A percentile compares a stretch with the other conserved stretches of the same genome.
phyloP scores from a whole-genome alignment of 2,113 vertebrate species.

The Lepisosteus osseus region DNA sequence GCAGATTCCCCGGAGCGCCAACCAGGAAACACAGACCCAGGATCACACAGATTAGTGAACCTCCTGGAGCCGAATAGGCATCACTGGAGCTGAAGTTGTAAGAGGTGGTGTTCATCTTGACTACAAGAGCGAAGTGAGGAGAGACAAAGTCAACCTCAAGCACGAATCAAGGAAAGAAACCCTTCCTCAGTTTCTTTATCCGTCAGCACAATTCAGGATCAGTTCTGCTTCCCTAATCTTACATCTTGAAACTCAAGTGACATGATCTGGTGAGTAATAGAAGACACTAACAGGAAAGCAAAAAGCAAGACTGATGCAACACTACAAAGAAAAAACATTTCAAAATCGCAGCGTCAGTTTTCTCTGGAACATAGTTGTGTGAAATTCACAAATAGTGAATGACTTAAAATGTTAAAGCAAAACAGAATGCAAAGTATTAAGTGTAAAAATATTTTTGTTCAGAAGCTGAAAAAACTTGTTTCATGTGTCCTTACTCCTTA shows the following conservation, averaged over 20 bases:
- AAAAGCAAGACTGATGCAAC: too few relatives aligned
- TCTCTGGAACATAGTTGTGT: too few relatives aligned
- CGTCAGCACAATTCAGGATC: not conserved
- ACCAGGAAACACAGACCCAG: constrained; percentile 60
- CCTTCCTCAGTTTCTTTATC: not conserved
- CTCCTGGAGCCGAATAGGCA: constrained; percentile 33
- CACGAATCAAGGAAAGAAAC: too few relatives aligned
- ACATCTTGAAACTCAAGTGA: not conserved
- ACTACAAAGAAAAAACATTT: too few relatives aligned
- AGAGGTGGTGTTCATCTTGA: not conserved
- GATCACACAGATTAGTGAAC: constrained; percentile 54
- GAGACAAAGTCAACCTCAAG: not conserved
- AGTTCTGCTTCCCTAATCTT: constrained; percentile 15
- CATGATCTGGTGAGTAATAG: not conserved
- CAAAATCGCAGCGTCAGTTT: too few relatives aligned
- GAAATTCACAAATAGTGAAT: too few relatives aligned
- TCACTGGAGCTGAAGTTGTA: not conserved
- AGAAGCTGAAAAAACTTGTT: too few relatives aligned
- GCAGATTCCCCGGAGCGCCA: constrained; percentile 63
- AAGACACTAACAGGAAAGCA: not conserved
- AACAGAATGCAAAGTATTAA: too few relatives aligned
- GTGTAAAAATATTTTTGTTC: too few relatives aligned
- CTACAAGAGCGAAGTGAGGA: not conserved
- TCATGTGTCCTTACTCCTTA: too few relatives aligned
- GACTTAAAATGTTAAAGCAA: too few relatives aligned